Evolutionary conservation across 2,888 invertebrate genomes (phyloP).

Genomic region (Thereva nobilitata): DNA sequence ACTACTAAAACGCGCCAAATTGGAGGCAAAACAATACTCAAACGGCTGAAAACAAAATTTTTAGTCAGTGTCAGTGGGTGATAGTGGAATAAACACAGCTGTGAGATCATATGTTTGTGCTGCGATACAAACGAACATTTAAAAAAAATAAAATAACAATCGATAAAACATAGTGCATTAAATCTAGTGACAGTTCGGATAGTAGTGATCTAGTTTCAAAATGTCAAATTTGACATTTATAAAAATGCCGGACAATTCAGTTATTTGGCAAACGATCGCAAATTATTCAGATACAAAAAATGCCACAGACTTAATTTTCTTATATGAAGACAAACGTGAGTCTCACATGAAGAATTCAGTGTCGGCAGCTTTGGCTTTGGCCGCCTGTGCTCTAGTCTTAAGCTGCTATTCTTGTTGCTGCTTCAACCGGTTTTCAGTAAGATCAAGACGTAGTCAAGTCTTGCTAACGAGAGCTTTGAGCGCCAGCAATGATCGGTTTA

Average conservation of each 20-base stretch:
- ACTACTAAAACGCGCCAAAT: too few species aligned
- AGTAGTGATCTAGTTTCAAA: not conserved
- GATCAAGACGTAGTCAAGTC: not conserved
- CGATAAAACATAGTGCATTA: too few species aligned
- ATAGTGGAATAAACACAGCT: too few species aligned
- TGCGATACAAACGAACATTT: too few species aligned
- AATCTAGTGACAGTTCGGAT: too few species aligned
- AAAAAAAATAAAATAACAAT: too few species aligned
- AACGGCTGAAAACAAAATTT: too few species aligned
- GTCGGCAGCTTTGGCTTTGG: constrained; percentile 33
- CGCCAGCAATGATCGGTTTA: too few species aligned
- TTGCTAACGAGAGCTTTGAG: not conserved
- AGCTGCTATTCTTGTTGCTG: constrained; percentile 37
- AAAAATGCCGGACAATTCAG: constrained; percentile 12
- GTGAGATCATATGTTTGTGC: too few species aligned
- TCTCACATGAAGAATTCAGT: constrained; percentile 24
- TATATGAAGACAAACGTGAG: constrained; percentile 5
- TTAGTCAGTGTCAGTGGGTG: too few species aligned
- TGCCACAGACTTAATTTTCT: constrained; percentile 22
- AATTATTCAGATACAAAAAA: constrained; percentile 19
- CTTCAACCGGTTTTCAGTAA: constrained; percentile 32
- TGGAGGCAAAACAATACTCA: too few species aligned
- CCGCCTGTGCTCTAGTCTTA: constrained; percentile 31
- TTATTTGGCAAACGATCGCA: constrained; percentile 8
- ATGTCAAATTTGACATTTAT: constrained; percentile 26